Evolutionary conservation across 2,113 vertebrate species (phyloP), one percentile per base, ranked within the genome.

Genomic region (Nerophis lumbriciformis): DNA sequence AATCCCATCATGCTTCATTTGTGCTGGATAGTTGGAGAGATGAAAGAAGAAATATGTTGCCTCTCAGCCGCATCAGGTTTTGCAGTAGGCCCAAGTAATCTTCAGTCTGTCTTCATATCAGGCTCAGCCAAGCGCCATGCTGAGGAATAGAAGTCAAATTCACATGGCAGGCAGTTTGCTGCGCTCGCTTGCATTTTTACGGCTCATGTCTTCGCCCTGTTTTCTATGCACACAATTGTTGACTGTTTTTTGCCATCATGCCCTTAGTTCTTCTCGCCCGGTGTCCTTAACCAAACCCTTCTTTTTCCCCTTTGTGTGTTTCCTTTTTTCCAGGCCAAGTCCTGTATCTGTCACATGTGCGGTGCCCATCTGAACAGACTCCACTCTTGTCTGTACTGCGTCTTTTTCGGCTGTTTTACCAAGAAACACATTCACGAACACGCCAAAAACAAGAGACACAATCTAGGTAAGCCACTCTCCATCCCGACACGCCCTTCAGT

Each of bases 371-470:
- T 99, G 84, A 99, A 94, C 87, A 88, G 97, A 78, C 95, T 98
- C 68, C 97, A 99, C 86, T 99, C 97, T 78, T 99, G 97, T 88
- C 94, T 99, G 68, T 96, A 98, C 88, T 98, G 97, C 63, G 95
- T 99, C 78, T 99, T 97, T 92, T 99, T 99, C 28, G 97, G 95
- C 89, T 99, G 97, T 83, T 99, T 99, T 79, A 94, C 93, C 61
- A 97, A 97, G 94, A 98, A 98, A 82, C 97, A 99, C 80, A 98
- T 98, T 83, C 97, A 99, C 67, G 97, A 99, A 59, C 97, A 99
- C 69, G 97, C 96, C 19, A 98, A 98, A 90, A 92, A 91, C 79
- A 99, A 98, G 77, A 93, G 97, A 87, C 97, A 99, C 89, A 97
- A 98, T 82, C 91, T 99, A 87, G 97, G 97, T 99, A 90, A 95